These are phyloP conservation scores for Poecilia velifera DNA, from an alignment of 2,797 vertebrate species.

Conservation along the genomic window DNA sequence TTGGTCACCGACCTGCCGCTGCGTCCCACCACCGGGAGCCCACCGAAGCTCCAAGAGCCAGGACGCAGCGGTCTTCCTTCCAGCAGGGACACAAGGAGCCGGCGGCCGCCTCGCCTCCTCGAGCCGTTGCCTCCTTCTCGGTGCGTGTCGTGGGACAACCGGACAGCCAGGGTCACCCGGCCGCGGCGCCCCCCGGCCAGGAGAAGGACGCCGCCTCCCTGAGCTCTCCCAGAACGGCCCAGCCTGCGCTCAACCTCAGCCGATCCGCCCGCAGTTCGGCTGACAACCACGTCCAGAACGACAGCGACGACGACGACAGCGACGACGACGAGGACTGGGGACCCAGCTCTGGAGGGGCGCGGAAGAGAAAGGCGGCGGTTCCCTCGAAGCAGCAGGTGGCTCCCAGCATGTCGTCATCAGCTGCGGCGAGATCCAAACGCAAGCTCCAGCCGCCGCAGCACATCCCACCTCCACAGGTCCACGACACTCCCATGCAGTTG, in stretches of 20 bases:
- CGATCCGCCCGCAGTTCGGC: constrained; percentile 68
- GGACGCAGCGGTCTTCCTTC: constrained; percentile 55
- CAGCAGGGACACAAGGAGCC: constrained; percentile 74
- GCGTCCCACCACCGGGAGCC: constrained; percentile 49
- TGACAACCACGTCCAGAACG: constrained; percentile 56
- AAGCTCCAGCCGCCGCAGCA: constrained; percentile 84
- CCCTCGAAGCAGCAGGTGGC: constrained; percentile 58
- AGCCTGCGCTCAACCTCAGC: constrained; percentile 75
- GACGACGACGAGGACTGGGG: constrained; percentile 77
- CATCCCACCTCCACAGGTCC: constrained; percentile 79
- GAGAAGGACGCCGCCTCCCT: constrained; percentile 78
- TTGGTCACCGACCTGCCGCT: constrained; percentile 50
- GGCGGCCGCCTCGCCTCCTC: constrained; percentile 76
- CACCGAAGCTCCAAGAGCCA: constrained; percentile 46
- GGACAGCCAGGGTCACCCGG: constrained; percentile 73
- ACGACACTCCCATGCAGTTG: constrained; percentile 79
- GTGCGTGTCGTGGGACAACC: constrained; percentile 82
- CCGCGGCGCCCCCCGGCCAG: constrained; percentile 73
- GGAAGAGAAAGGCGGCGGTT: constrained; percentile 56
- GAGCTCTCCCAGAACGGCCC: constrained; percentile 70
- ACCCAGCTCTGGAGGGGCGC: constrained; percentile 57
- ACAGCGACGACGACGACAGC: constrained; percentile 72
- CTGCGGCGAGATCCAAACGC: constrained; percentile 74
- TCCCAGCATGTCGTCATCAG: constrained; percentile 45
- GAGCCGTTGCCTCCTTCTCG: constrained; percentile 83